Conservation (phyloP, 2,888 invertebrate genomes). For the Rhagonycha fulva region DNA sequence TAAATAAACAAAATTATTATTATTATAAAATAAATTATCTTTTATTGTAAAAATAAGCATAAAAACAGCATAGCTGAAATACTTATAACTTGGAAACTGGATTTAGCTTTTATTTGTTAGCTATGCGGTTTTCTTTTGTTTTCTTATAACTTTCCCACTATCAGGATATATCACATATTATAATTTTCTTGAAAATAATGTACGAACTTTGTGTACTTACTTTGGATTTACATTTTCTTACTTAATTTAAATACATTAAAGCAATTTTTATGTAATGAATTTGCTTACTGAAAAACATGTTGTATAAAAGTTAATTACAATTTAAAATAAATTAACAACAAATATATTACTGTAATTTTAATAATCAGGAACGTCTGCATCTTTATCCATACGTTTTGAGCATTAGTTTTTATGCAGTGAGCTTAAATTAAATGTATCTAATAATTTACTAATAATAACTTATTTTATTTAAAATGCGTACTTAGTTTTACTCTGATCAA, state of each 20-base stretch:
- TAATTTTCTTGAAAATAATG: neutral
- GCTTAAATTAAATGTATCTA: too few species aligned
- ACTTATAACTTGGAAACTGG: neutral
- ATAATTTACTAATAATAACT: too few species aligned
- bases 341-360: too few species aligned
- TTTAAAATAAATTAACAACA: too few species aligned
- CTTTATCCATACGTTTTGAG: too few species aligned
- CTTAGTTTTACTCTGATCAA: too few species aligned
- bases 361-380: too few species aligned
- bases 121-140: neutral
- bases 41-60: neutral
- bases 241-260: neutral
- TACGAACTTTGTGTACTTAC: neutral
- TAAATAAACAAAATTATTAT: too few species aligned
- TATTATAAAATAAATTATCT: too few species aligned
- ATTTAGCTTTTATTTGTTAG: neutral
- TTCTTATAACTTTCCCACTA: neutral
- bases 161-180: neutral
- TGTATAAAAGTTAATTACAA: too few species aligned
- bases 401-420: too few species aligned
- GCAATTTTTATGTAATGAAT: neutral
- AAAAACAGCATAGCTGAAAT: neutral
- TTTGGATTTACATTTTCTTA: neutral
- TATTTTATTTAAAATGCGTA: too few species aligned
- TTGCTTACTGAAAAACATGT: neutral